phyloP scores from a whole-genome alignment of 2,797 vertebrate genomes.

The Trichosurus vulpecula region DNA sequence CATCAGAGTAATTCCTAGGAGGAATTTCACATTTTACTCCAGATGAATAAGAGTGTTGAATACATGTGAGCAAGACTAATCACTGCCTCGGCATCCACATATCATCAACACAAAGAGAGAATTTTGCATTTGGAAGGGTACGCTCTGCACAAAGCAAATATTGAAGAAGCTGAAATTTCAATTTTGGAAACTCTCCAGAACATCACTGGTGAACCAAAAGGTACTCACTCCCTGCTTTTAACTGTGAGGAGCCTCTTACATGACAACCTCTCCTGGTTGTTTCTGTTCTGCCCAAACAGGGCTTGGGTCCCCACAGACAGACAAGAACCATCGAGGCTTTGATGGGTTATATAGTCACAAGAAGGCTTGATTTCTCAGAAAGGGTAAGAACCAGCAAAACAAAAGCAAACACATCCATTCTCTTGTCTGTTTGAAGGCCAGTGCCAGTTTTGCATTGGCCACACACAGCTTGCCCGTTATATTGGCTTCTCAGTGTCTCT shows the following conservation, averaged over 20 bases:
- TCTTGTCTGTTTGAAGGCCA: not conserved
- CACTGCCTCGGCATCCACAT: constrained; percentile 37
- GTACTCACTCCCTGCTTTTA: not conserved
- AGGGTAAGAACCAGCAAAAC: constrained; percentile 28
- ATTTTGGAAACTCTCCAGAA: constrained; percentile 44
- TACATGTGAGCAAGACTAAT: constrained; percentile 44
- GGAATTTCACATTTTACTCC: constrained; percentile 51
- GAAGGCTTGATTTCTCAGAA: constrained; percentile 1
- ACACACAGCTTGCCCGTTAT: not conserved
- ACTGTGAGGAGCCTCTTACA: not conserved
- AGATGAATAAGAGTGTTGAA: constrained; percentile 41
- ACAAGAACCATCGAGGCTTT: not conserved
- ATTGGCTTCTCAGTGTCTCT: not conserved
- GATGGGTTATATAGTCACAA: constrained; percentile 5
- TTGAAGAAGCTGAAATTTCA: constrained; percentile 47
- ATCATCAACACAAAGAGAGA: constrained; percentile 14
- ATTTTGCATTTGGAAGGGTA: constrained; percentile 43
- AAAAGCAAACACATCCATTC: constrained; percentile 23
- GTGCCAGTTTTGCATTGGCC: not conserved
- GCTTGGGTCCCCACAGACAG: not conserved
- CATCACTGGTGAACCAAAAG: constrained; percentile 38
- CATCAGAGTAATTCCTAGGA: constrained; percentile 53
- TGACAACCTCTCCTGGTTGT: not conserved
- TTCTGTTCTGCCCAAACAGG: not conserved
- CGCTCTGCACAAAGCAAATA: constrained; percentile 10